Conservation (phyloP, 2,888 invertebrate species). For the Hyppa rectilinea region DNA sequence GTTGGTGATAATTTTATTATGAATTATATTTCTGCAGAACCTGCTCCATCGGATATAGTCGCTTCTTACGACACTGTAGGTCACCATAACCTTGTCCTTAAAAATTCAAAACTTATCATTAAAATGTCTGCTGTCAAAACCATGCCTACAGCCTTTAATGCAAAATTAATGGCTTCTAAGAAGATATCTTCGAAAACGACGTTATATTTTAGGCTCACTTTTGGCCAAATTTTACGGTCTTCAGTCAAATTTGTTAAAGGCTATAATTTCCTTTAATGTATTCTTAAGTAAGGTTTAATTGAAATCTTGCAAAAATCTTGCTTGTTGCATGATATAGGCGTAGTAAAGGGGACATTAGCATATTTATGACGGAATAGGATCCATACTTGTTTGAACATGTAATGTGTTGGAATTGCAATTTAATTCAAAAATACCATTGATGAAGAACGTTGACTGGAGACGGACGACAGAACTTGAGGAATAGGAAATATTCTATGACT, state of each 20-base stretch:
- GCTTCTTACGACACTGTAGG: conserved; percentile 1
- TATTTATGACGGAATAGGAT: conserved; percentile 32
- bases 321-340: conserved; percentile 19
- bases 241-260: conserved; percentile 38
- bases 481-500: background rate
- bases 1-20: background rate
- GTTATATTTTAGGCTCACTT: conserved; percentile 25
- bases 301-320: conserved; percentile 36
- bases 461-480: background rate
- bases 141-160: conserved; percentile 39
- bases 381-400: conserved; percentile 16
- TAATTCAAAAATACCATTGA: background rate
- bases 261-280: conserved; percentile 49
- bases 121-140: conserved; percentile 22
- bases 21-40: background rate
- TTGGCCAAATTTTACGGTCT: conserved; percentile 30
- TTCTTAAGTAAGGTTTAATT: conserved; percentile 61
- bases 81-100: conserved; percentile 25
- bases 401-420: background rate
- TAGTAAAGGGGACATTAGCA: conserved; percentile 37
- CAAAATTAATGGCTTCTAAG: conserved; percentile 54
- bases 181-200: conserved; percentile 34
- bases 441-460: background rate
- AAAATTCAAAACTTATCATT: conserved; percentile 26
- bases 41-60: background rate